Base-by-base conservation (phyloP, 2,888 invertebrate genomes). In the Rhyacophila evoluta region DNA sequence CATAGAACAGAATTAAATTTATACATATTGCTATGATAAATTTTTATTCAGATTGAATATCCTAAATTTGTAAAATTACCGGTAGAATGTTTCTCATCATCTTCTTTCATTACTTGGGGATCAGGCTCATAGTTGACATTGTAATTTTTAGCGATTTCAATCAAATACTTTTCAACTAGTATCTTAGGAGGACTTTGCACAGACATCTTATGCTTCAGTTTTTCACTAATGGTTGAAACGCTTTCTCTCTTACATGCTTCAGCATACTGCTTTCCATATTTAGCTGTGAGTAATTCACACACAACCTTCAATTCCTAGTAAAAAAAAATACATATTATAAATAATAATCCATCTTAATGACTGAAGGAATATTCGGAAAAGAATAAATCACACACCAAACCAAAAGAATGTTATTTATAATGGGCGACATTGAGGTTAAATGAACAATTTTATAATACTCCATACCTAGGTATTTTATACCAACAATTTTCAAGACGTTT, bases 91-190 rank as follows among this genome's bases (percentile, higher is more conserved):
- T 89, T 89, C n/a, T n/a, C n/a, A n/a, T n/a, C n/a, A 80, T 94
- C 95, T 83, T 94, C 95, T 82, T 93, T 91, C 94, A 97, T 95
- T 6, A 97, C 92, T 87, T 96, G 94, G 82, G 96, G 95, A 91
- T 99, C 99, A 0, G 99, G 98, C 83, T 96, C 96, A 87, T 98
- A 99, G 72, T 95, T 94, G 72, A 99, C 94, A 87, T 97, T 95
- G 86, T 97, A 98, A 84, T 95, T 96, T 87, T 95, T 97, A 0
- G 99, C 98, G 84, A 99, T 99, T 89, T 98, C 99, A 84, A 98
- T 95, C 83, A 99, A 88, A 84, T 92, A 97, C 85, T 95, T 96
- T 86, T 99, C 99, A 5, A 99, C 95, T 15, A 99, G 91, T 75
- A 98, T 89, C 86, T 98, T 98, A 0, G 98, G 97, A 1, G 99